Percentiles rank a stretch among this genome's conserved stretches.
Conservation (phyloP, 2,888 invertebrate genomes). For the Fissipunctia ypsillon region DNA sequence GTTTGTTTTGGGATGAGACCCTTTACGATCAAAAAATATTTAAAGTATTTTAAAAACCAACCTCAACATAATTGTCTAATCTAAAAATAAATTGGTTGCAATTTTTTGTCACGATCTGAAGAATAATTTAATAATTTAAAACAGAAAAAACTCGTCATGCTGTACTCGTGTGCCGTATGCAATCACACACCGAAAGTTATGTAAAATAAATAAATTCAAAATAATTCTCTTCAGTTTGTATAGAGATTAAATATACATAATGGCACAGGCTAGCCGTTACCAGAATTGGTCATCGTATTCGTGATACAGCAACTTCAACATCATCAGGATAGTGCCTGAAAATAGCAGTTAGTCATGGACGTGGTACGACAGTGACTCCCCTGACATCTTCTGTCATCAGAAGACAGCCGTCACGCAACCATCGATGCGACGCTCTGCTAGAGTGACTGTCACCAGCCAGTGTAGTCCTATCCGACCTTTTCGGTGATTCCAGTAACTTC, state of each 20-base stretch:
- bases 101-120: not conserved
- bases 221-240: not conserved
- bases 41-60: not conserved
- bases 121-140: not conserved
- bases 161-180: not conserved
- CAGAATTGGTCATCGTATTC: too few species aligned
- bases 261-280: too few species aligned
- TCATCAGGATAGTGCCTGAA: too few species aligned
- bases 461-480: too few species aligned
- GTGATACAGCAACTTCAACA: too few species aligned
- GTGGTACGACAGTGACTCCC: too few species aligned
- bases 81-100: not conserved
- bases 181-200: not conserved
- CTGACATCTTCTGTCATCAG: too few species aligned
- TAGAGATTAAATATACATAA: conserved; percentile 1
- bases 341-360: too few species aligned
- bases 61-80: not conserved
- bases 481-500: too few species aligned
- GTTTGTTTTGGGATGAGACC: not conserved
- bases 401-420: too few species aligned
- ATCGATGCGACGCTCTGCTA: too few species aligned
- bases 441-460: too few species aligned
- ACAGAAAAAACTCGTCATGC: not conserved
- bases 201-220: not conserved
- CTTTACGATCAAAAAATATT: not conserved